Evolutionary conservation across 2,888 invertebrate genomes (phyloP), one percentile per base, ranked within the genome.

Genomic region (Lysandra bellargus): DNA sequence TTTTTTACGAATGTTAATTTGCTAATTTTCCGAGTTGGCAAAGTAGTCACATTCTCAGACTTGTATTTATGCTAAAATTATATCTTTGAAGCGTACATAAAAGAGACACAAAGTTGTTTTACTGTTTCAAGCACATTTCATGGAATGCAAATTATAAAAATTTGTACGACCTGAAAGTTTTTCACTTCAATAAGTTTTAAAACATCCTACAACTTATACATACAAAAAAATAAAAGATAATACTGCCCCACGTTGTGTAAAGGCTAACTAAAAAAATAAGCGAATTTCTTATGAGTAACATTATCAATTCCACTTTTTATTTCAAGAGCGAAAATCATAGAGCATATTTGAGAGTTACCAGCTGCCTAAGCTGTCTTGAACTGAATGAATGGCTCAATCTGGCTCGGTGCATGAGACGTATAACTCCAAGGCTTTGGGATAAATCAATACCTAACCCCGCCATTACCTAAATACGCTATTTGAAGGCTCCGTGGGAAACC

Each of bases 61-160:
- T 69, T 33, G 5, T 33, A 37, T 33, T 69, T 33, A 69, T 69
- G 33, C 69, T 17, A 74, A 44, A 44, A 74, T 74, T 44, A n/a
- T 74, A 23, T 74, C 74, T 74, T 44, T n/a, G 7, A 74, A 44
- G 74, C 74, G n/a, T 74, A 44, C 7, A 44, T 74, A 73, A 73
- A 73, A 73, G 73, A 73, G 75, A 75, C 75, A 49, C 44, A 37
- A 76, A 76, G 53, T 76, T 76, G 57, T 76, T 76, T 30, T 49
- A 53, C 49, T 23, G 30, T 49, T 53, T 2, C 49, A 1, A 74
- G 7, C 4, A 14, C 76, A 57, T 53, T 76, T 33, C 23, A 30
- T 17, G 5, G 23, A 76, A 33, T 14, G 76, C 53, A 17, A 33
- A 14, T 33, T 57, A 14, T 33, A 33, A 57, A 76, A 57, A 57